phyloP scores from a whole-genome alignment of 2,888 invertebrate genomes.

The Ommatoiulus sabulosus region DNA sequence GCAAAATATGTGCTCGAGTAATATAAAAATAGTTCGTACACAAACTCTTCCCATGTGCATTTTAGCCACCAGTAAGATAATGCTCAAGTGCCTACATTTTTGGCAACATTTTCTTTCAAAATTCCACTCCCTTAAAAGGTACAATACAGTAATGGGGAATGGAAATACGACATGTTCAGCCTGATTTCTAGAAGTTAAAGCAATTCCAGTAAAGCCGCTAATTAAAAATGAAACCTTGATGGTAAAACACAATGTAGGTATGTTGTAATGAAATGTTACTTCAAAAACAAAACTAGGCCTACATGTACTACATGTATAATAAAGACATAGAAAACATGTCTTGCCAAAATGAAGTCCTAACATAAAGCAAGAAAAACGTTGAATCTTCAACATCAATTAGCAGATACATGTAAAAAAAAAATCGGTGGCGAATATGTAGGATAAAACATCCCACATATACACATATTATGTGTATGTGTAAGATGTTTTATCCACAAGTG shows the following conservation, averaged over 20 bases:
- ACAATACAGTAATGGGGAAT: not conserved
- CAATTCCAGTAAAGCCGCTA: not conserved
- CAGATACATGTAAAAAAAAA: not conserved
- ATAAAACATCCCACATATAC: too few relatives aligned
- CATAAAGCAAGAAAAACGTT: not conserved
- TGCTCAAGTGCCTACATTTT: not conserved
- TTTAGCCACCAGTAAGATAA: constrained; percentile 14
- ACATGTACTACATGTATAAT: not conserved
- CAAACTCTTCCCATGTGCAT: constrained; percentile 31
- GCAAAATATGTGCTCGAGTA: constrained; percentile 31
- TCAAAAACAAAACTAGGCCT: not conserved
- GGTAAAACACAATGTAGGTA: not conserved
- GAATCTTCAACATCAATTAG: not conserved
- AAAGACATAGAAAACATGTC: too few relatives aligned
- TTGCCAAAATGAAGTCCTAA: not conserved
- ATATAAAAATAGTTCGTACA: constrained; percentile 40
- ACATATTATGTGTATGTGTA: too few relatives aligned
- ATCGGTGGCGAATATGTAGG: too few relatives aligned
- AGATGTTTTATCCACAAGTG: too few relatives aligned
- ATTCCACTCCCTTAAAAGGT: not conserved
- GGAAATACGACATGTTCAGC: not conserved
- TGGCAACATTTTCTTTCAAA: not conserved
- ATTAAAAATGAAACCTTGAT: not conserved
- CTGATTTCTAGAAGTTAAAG: not conserved
- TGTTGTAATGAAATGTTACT: not conserved